Base-by-base conservation (phyloP, 2,888 invertebrate species). In the Cosmia trapezina region DNA sequence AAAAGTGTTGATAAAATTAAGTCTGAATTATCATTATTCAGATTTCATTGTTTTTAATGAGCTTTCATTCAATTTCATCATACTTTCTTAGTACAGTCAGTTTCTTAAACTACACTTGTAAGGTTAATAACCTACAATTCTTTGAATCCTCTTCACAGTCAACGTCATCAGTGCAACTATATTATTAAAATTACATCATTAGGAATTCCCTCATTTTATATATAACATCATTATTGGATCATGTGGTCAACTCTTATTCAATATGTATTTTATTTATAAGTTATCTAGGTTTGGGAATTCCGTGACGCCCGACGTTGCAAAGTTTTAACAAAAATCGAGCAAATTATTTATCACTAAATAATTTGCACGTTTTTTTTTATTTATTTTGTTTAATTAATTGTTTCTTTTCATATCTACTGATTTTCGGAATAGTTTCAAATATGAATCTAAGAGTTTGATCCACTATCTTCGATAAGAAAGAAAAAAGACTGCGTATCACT, bases 201-300 rank as follows among this genome's bases (percentile, higher is more conserved):
- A 79, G 79, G 79, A 45, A 79, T 73, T 79, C 80, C 79, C 79
- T 83, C 0, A 53, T 59, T 59, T 59, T 72, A 78, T 45, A 57
- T 51, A 64, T 56, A 66, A 17, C 17, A 43, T 7, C 12, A 43
- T 60, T 67, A 79, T 51, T 57, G n/a, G 37, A 22, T 62, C 49
- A 47, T 71, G 78, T 57, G 43, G 78, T 66, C 4, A 6, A 33
- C 11, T 76, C 11, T 79, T 79, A 79, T 43, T 41, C 28, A 63
- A 79, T 73, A 60, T 7, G 4, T 41, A 28, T 65, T 78, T 9
- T 61, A 65, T 68, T 45, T 22, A 49, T 63, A 37, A n/a, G 0
- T 5, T 41, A 12, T 14, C 14, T 54, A 67, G 43, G 60, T 37
- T 64, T 19, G 83, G 80, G 12, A 73, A 83, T 64, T 67, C 80